Conservation (phyloP, 1,140 invertebrate genomes). For the Trichomalopsis sarcophagae region DNA sequence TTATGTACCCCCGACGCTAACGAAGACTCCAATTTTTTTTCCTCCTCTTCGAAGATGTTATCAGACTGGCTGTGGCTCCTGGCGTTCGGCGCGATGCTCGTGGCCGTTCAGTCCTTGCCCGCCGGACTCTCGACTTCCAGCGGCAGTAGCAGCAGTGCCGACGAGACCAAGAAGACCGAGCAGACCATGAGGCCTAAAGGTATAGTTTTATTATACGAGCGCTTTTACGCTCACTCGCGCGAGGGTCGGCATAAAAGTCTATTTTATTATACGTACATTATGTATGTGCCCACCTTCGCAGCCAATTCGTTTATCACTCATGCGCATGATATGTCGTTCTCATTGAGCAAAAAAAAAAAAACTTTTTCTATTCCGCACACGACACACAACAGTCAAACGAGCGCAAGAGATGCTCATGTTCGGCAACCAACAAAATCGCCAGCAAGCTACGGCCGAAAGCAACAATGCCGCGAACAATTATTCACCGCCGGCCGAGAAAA, state of each 20-base stretch:
- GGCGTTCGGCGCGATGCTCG: constrained; percentile 55
- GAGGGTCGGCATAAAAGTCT: too few species aligned
- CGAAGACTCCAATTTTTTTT: constrained; percentile 4
- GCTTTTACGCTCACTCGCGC: too few species aligned
- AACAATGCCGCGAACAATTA: constrained; percentile 54
- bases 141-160: background rate
- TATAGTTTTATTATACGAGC: constrained; percentile 38
- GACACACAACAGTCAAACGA: constrained; percentile 66
- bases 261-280: too few species aligned
- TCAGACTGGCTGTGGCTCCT: constrained; percentile 57
- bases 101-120: constrained; percentile 56
- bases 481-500: constrained; percentile 62
- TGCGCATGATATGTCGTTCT: too few species aligned
- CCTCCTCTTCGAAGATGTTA: constrained; percentile 60
- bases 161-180: constrained; percentile 61
- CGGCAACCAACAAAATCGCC: constrained; percentile 72
- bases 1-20: too few species aligned
- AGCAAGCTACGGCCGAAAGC: constrained; percentile 47
- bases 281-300: too few species aligned
- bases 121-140: constrained; percentile 47
- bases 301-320: too few species aligned
- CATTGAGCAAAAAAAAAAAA: background rate
- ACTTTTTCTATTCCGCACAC: background rate
- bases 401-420: constrained; percentile 73
- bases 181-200: constrained; percentile 63